Evolutionary conservation across 1,140 invertebrate species (phyloP).

Genomic region (Acromyrmex heyeri): DNA sequence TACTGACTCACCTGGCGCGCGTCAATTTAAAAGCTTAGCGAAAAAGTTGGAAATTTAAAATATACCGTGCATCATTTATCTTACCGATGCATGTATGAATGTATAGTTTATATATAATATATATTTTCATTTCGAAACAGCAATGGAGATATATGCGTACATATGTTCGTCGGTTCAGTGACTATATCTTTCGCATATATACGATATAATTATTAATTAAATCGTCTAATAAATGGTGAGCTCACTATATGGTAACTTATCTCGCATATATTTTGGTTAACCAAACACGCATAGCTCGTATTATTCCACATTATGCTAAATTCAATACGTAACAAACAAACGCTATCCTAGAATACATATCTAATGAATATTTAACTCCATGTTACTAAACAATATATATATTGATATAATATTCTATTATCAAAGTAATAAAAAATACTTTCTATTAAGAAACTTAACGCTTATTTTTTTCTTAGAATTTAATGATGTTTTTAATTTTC

Average conservation of each 20-base stretch:
- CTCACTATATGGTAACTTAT: slow-evolving; percentile 13
- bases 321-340: slow-evolving; percentile 1
- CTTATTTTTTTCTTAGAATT: neutral
- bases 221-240: slow-evolving; percentile 19
- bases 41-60: slow-evolving; percentile 26
- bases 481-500: neutral
- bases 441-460: neutral
- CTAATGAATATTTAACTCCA: neutral
- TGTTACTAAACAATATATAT: neutral
- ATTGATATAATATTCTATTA: neutral
- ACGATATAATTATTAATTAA: slow-evolving; percentile 46
- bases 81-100: neutral
- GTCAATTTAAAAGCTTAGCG: slow-evolving; percentile 13
- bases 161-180: neutral
- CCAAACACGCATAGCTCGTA: neutral
- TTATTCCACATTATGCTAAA: slow-evolving; percentile 22
- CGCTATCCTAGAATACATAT: neutral
- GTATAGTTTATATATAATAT: neutral
- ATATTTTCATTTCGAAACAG: neutral
- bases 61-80: slow-evolving; percentile 7
- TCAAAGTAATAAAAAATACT: neutral
- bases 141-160: slow-evolving; percentile 7
- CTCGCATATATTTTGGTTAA: slow-evolving; percentile 31
- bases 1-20: slow-evolving; percentile 8
- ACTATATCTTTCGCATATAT: neutral